phyloP scores from a whole-genome alignment of 2,797 vertebrate species.

The Sternotherus odoratus region DNA sequence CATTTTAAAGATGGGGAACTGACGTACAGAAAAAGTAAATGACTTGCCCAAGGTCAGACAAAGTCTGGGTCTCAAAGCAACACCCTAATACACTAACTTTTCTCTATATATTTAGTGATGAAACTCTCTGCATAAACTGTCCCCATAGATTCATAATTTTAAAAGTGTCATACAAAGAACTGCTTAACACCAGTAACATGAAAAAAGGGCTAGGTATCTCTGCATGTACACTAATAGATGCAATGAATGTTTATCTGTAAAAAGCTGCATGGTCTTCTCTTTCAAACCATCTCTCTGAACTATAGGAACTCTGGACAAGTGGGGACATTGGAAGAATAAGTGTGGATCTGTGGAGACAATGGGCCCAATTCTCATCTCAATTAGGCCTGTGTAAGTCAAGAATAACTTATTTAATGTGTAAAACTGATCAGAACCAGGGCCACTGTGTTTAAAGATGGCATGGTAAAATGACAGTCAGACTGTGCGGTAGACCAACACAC shows the following conservation, averaged over 20 bases:
- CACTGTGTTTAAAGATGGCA: neutral
- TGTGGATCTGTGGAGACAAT: neutral
- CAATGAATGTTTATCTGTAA: neutral
- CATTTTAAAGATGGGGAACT: neutral
- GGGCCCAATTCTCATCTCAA: neutral
- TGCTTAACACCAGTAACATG: neutral
- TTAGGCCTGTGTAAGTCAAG: neutral
- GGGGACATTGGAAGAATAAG: neutral
- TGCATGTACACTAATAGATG: neutral
- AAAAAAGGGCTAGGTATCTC: no score
- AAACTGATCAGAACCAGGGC: neutral
- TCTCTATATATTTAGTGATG: neutral
- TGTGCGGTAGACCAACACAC: neutral
- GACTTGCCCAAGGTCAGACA: neutral
- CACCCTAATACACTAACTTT: neutral
- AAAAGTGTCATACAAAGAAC: neutral
- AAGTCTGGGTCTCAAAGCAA: neutral
- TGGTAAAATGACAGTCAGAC: neutral
- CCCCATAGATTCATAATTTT: neutral
- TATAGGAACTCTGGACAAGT: neutral
- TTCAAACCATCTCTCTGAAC: neutral
- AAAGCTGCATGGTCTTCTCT: neutral
- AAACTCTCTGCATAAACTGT: neutral
- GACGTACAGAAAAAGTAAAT: neutral
- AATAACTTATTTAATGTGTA: accelerated